Evolutionary conservation across 2,797 vertebrate genomes (phyloP), one percentile per base, ranked within the genome.

Genomic region (Varecia variegata): DNA sequence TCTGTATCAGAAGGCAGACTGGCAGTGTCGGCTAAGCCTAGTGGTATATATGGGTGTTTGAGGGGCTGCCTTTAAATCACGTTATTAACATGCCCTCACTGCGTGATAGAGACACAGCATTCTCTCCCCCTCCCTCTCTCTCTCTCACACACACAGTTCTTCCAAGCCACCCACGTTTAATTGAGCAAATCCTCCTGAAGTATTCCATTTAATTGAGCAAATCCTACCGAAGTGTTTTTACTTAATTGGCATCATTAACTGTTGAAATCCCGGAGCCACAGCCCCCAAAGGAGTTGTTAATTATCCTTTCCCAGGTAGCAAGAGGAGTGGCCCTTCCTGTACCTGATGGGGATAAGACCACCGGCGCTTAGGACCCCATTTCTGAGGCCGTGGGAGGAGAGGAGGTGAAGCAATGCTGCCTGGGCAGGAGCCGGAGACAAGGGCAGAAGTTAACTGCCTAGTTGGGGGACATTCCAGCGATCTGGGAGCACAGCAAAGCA

Each of bases 211-310:
- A 85, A 84, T 27, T 17, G 65, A 81, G 85, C 9, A 0, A 88
- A 77, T 83, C 70, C 83, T 60, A 89, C 58, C 43, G 0, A 92
- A 87, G 74, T 91, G 56, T 60, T 89, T 93, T 91, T 68, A 80
- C 62, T 96, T 94, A 94, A 83, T 9, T 91, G 85, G 68, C 76
- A 85, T 65, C 62, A 94, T 96, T 93, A 97, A 97, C 90, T 95
- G 58, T 84, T 94, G 81, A 96, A 92, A 79, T 84, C 35, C 73
- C 21, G 18, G n/a, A 91, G 76, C 35, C 54, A 80, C 86, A 96
- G 60, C 6, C 32, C 70, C 82, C 47, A 85, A 60, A 89, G 56
- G 52, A 96, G 74, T 86, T 54, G 18, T 74, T 92, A 93, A 88
- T 82, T 83, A 79, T 60, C 38, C 45, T 86, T 88, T 68, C 56